Percentiles rank a stretch among this genome's conserved stretches.
phyloP scores from a whole-genome alignment of 2,888 invertebrate species.

The Galerucella pusilla region DNA sequence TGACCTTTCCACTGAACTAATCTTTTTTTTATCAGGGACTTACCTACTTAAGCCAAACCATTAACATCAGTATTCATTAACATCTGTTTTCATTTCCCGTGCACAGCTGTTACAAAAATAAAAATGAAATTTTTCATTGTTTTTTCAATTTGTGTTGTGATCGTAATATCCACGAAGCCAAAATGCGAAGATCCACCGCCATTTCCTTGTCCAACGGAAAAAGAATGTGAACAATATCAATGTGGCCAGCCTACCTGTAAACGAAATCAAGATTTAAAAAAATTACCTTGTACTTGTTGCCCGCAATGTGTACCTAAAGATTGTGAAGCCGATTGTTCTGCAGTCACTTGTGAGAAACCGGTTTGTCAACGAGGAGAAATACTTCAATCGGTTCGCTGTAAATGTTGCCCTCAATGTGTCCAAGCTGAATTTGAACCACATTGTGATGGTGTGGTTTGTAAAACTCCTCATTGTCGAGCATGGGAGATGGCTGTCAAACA shows the following conservation, averaged over 20 bases:
- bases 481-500: constrained; percentile 3
- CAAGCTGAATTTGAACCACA: constrained; percentile 8
- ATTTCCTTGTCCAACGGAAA: constrained; percentile 4
- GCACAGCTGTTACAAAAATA: background rate
- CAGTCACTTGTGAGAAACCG: background rate
- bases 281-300: constrained; percentile 25
- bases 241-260: constrained; percentile 5
- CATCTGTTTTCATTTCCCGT: background rate
- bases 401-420: constrained; percentile 22
- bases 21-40: background rate
- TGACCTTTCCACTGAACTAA: background rate
- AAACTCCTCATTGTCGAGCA: constrained; percentile 8
- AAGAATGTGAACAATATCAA: background rate
- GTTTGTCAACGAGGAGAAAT: constrained; percentile 20
- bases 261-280: constrained; percentile 3
- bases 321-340: constrained; percentile 17
- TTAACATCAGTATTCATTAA: background rate
- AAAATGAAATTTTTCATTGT: background rate
- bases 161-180: background rate
- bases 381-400: background rate
- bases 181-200: constrained; percentile 7
- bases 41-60: background rate
- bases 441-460: constrained; percentile 11
- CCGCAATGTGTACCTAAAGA: constrained; percentile 12
- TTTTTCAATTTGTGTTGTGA: background rate